Evolutionary conservation across 2,888 invertebrate genomes (phyloP).

Genomic region (Stegophylla sp.): DNA sequence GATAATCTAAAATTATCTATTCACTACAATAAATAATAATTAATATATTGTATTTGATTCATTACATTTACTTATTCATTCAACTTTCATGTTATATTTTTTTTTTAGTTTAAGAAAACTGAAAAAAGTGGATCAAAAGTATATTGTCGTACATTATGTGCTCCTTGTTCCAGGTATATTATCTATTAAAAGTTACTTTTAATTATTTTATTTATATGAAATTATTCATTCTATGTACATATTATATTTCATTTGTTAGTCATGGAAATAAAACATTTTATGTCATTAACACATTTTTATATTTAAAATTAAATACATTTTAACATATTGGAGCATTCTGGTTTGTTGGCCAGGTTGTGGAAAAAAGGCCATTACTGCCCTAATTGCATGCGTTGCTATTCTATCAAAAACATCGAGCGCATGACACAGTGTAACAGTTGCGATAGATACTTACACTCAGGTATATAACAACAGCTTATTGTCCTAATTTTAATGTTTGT

Average conservation of each 20-base stretch:
- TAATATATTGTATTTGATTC: too few species aligned
- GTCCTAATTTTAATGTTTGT: neutral
- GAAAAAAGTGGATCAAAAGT: slow-evolving; percentile 66
- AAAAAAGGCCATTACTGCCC: slow-evolving; percentile 78
- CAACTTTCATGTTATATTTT: slow-evolving; percentile 39
- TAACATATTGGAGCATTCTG: slow-evolving; percentile 51
- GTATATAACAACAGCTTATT: slow-evolving; percentile 64
- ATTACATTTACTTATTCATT: neutral
- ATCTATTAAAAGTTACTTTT: slow-evolving; percentile 46
- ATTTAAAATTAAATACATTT: slow-evolving; percentile 35
- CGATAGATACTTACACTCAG: slow-evolving; percentile 68
- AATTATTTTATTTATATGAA: slow-evolving; percentile 60
- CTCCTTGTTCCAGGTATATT: slow-evolving; percentile 73
- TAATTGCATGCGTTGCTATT: slow-evolving; percentile 75
- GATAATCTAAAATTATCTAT: slow-evolving; percentile 36
- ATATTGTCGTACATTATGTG: slow-evolving; percentile 71
- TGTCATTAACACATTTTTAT: slow-evolving; percentile 41
- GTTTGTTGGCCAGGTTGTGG: slow-evolving; percentile 69
- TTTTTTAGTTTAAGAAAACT: slow-evolving; percentile 66
- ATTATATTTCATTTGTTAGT: slow-evolving; percentile 18
- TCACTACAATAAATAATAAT: too few species aligned
- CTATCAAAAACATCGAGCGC: slow-evolving; percentile 70
- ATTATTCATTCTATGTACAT: slow-evolving; percentile 4
- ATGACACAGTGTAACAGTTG: slow-evolving; percentile 68
- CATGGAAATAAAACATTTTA: slow-evolving; percentile 22